Conservation (phyloP, 1,140 invertebrate species). For the Centruroides sculpturatus region DNA sequence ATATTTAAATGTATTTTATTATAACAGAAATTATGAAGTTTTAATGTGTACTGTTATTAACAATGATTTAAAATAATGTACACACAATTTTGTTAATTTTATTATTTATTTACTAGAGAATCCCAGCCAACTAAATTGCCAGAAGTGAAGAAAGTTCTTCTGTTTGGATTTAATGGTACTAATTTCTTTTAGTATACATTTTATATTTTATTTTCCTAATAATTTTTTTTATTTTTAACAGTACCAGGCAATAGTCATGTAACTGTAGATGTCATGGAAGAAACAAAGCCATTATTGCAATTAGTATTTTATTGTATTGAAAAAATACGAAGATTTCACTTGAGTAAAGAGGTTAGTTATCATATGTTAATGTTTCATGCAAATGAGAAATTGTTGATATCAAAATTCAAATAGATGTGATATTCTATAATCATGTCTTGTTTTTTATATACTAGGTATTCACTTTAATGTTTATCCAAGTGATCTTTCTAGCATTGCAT, state of each 20-base stretch:
- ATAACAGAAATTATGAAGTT: no score
- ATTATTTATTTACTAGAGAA: conserved; percentile 33
- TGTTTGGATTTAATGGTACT: conserved; percentile 62
- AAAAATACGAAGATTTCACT: conserved; percentile 69
- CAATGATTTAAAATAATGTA: no score
- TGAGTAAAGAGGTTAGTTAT: conserved; percentile 72
- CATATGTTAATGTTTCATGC: conserved; percentile 2
- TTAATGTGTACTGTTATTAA: no score
- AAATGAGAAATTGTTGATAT: no score
- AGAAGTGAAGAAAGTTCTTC: conserved; percentile 60
- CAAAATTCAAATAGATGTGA: no score
- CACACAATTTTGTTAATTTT: background rate
- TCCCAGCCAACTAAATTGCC: conserved; percentile 40
- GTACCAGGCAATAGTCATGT: conserved; percentile 29
- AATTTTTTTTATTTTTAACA: conserved; percentile 17
- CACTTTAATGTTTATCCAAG: no score
- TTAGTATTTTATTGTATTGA: conserved; percentile 85
- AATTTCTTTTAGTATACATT: background rate
- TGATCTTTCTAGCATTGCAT: no score
- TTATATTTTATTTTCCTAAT: background rate
- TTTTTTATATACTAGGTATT: no score
- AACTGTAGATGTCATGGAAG: conserved; percentile 44
- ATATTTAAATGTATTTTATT: no score
- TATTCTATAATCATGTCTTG: no score
- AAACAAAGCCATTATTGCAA: conserved; percentile 60